Conservation (phyloP, 2,113 vertebrate genomes). For the Vanacampus margaritifer region DNA sequence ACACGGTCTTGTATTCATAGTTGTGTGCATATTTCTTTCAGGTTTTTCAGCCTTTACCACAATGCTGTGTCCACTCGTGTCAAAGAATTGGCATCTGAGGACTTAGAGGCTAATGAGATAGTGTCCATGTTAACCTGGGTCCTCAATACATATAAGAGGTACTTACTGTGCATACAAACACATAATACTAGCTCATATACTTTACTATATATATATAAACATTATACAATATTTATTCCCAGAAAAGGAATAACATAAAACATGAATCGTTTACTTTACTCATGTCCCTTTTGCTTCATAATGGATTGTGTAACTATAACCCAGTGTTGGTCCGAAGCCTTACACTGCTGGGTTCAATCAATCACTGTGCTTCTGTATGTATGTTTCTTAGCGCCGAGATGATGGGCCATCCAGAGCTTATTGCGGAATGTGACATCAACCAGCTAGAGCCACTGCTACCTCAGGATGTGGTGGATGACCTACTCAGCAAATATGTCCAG, state of each 20-base stretch:
- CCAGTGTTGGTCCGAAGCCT: background rate
- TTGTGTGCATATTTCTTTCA: conserved; percentile 11
- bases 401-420: conserved; percentile 90
- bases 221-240: too few relatives aligned
- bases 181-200: background rate
- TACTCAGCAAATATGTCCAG: conserved; percentile 88
- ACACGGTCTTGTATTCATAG: background rate
- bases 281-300: background rate
- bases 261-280: too few relatives aligned
- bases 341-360: background rate
- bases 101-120: conserved; percentile 94
- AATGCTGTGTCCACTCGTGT: conserved; percentile 82
- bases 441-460: conserved; percentile 80
- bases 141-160: conserved; percentile 94
- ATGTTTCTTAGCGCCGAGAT: conserved; percentile 80
- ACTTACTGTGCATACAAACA: conserved; percentile 53
- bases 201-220: too few relatives aligned
- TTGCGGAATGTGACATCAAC: conserved; percentile 83
- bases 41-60: conserved; percentile 86
- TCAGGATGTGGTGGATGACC: conserved; percentile 79
- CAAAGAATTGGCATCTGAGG: conserved; percentile 86
- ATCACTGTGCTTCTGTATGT: background rate
- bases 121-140: conserved; percentile 94
- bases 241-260: too few relatives aligned
- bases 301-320: background rate